These are phyloP conservation scores for Troides oblongomaculatus DNA, from an alignment of 2,888 invertebrate genomes.

Conservation along the genomic window DNA sequence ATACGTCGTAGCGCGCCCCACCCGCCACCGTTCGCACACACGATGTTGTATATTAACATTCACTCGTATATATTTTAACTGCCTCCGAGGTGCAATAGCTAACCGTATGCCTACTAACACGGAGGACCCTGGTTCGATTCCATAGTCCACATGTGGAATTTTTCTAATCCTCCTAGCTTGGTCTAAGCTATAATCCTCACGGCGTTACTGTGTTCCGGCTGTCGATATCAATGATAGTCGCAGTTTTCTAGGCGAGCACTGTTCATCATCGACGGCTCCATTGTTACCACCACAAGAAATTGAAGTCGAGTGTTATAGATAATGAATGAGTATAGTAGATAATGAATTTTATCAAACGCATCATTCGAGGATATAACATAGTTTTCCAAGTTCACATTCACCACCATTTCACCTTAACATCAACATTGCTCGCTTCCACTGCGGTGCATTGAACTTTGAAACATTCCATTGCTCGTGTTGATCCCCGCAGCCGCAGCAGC, in stretches of 20 bases:
- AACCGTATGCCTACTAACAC: no score
- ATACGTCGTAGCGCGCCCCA: constrained; percentile 58
- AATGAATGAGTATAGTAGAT: no score
- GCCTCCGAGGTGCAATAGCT: no score
- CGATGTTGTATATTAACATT: constrained; percentile 69
- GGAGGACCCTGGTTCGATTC: no score
- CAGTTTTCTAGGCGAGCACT: no score
- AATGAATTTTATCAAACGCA: constrained; percentile 48
- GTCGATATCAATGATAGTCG: background rate
- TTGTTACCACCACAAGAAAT: no score
- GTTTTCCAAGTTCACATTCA: constrained; percentile 56
- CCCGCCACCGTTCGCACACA: constrained; percentile 67
- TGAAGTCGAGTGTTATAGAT: no score
- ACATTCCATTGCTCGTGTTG: constrained; percentile 67
- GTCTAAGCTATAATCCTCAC: no score
- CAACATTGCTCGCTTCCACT: constrained; percentile 66
- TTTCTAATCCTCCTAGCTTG: no score
- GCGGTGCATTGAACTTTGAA: constrained; percentile 61
- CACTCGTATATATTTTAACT: constrained; percentile 49
- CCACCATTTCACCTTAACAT: constrained; percentile 34
- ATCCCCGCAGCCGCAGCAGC: constrained; percentile 38
- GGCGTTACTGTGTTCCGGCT: background rate
- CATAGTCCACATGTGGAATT: no score
- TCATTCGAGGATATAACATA: constrained; percentile 63
- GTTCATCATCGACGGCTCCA: no score